Conservation (phyloP, 1,140 invertebrate genomes). For the Cydia strobilella region DNA sequence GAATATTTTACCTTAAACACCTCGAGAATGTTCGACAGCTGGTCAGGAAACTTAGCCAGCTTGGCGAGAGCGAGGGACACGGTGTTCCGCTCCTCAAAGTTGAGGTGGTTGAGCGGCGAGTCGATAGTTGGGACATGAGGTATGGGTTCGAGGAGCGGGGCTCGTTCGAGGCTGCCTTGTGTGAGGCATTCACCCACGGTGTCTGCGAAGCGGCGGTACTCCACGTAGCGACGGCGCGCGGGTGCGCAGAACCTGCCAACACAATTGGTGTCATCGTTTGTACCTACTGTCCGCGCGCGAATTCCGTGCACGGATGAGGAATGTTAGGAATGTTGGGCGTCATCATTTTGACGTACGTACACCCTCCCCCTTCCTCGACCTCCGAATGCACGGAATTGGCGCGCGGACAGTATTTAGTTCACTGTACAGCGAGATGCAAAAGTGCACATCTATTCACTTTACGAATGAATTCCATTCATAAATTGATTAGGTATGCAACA, state of each 20-base stretch:
- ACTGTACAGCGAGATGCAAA: no score
- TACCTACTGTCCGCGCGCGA: no score
- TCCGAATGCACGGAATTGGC: no score
- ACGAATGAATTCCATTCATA: no score
- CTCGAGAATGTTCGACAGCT: constrained; percentile 83
- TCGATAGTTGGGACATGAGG: constrained; percentile 83
- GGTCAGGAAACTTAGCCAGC: constrained; percentile 82
- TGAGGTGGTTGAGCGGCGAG: constrained; percentile 83
- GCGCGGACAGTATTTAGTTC: no score
- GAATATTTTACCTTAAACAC: constrained; percentile 72
- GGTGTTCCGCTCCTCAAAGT: constrained; percentile 84
- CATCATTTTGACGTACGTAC: no score
- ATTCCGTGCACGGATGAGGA: no score
- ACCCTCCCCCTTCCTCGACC: no score
- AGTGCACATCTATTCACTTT: no score
- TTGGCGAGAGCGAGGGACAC: constrained; percentile 83
- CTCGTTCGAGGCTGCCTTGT: constrained; percentile 82
- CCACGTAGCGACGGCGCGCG: constrained; percentile 79
- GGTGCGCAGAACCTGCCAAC: constrained; percentile 81
- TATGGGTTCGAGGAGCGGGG: constrained; percentile 82
- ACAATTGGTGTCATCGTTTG: no score
- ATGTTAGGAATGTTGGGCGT: no score
- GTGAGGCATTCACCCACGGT: constrained; percentile 85
- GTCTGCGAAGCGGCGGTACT: constrained; percentile 84
- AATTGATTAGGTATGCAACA: no score